These are phyloP conservation scores for Drepanosiphum platanoidis DNA, from an alignment of 2,888 invertebrate genomes.

Conservation along the genomic window DNA sequence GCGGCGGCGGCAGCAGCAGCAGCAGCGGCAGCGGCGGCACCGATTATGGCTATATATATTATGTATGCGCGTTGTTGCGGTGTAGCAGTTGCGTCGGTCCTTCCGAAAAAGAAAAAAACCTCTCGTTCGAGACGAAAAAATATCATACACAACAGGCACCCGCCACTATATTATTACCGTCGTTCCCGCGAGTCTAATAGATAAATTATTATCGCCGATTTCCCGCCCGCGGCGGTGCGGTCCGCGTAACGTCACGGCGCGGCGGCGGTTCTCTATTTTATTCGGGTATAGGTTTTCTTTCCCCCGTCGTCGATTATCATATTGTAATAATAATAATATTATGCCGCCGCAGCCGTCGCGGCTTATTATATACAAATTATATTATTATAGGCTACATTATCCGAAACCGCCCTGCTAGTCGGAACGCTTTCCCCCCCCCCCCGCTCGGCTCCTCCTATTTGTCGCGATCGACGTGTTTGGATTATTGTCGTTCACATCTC, in stretches of 20 bases:
- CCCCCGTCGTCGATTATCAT: not conserved
- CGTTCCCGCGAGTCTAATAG: not conserved
- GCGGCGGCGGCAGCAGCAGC: too few relatives aligned
- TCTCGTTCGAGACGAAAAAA: not conserved
- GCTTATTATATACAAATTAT: too few relatives aligned
- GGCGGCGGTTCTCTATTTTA: not conserved
- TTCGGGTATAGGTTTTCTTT: not conserved
- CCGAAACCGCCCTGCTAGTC: too few relatives aligned
- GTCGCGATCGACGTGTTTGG: too few relatives aligned
- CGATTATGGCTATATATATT: not conserved
- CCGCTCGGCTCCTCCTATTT: too few relatives aligned
- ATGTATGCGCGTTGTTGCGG: not conserved
- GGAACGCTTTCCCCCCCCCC: too few relatives aligned
- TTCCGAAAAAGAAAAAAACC: conserved; percentile 7
- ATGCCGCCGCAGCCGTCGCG: too few relatives aligned
- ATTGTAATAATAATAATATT: too few relatives aligned
- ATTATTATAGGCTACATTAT: too few relatives aligned
- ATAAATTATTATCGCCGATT: conserved; percentile 22
- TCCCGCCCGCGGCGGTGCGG: conserved; percentile 13
- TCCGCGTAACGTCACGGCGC: not conserved
- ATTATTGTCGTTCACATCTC: too few relatives aligned
- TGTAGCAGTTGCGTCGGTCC: not conserved
- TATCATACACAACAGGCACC: not conserved
- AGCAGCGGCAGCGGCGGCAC: too few relatives aligned
- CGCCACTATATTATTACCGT: not conserved